Percentiles rank a stretch among this genome's conserved stretches.
Evolutionary conservation across 2,113 vertebrate genomes (phyloP).

Genomic region (Todiramphus saurophagus): DNA sequence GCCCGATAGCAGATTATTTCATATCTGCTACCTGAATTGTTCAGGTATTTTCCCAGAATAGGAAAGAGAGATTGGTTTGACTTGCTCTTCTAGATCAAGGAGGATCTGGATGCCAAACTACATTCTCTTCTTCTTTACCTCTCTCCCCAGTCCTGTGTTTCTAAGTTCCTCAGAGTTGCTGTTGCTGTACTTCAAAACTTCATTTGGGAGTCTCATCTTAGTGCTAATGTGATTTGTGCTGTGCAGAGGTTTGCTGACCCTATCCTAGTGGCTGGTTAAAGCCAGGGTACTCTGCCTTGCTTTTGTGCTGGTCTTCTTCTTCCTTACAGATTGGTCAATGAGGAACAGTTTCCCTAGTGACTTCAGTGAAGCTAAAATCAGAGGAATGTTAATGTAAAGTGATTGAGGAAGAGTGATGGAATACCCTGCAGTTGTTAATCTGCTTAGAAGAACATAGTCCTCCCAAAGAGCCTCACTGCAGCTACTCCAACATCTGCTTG

Average conservation of each 20-base stretch:
- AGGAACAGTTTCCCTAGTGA: background rate
- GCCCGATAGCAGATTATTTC: background rate
- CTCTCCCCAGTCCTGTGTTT: background rate
- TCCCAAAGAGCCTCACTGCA: background rate
- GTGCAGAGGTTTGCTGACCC: background rate
- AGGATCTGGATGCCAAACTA: background rate
- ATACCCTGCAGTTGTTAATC: background rate
- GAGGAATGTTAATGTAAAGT: background rate
- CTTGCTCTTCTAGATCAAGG: background rate
- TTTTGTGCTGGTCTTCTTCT: background rate
- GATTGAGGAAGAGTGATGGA: background rate
- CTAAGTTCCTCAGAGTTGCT: background rate
- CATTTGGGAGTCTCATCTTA: background rate
- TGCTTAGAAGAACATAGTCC: background rate
- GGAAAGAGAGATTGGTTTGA: background rate
- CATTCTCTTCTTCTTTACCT: background rate
- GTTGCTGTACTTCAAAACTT: background rate
- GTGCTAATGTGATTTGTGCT: background rate
- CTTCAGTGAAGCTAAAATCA: background rate
- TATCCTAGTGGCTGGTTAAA: background rate
- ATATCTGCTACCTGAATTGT: background rate
- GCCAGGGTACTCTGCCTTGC: background rate
- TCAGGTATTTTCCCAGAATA: background rate
- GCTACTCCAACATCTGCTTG: background rate
- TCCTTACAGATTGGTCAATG: background rate